A percentile compares a stretch with the other conserved stretches of the same genome.
phyloP scores from a whole-genome alignment of 1,140 invertebrate species.

The Ladona fulva region DNA sequence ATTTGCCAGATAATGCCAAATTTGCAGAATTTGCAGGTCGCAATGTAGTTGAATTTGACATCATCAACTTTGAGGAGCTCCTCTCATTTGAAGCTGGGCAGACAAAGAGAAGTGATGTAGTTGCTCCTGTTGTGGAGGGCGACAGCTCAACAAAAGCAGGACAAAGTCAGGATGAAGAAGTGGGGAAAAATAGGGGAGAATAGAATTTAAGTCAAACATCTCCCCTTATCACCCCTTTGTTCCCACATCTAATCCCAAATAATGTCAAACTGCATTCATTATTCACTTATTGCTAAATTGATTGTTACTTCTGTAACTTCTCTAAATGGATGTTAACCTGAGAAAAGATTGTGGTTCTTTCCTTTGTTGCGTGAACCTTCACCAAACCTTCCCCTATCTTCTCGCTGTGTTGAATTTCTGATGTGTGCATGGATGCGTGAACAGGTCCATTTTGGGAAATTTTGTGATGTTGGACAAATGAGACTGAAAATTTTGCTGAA shows the following conservation, averaged over 20 bases:
- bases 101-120: conserved; percentile 15
- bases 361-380: background rate
- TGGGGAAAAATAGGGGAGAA: conserved; percentile 16
- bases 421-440: background rate
- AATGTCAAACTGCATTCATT: background rate
- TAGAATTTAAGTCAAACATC: conserved; percentile 6
- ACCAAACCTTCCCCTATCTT: background rate
- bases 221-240: conserved; percentile 23
- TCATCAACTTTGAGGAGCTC: conserved; percentile 55
- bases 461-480: background rate
- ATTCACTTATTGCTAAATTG: background rate
- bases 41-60: conserved; percentile 58
- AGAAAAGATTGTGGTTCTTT: conserved; percentile 2
- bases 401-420: background rate
- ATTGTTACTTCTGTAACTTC: background rate
- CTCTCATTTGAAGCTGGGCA: conserved; percentile 24
- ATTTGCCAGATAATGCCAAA: conserved; percentile 38
- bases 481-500: background rate
- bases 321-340: conserved; percentile 1
- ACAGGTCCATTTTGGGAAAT: background rate
- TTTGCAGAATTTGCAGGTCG: conserved; percentile 70
- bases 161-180: background rate
- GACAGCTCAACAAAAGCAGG: conserved; percentile 10
- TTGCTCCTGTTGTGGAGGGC: conserved; percentile 19
- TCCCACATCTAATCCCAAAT: background rate